Percentiles rank a stretch among this genome's conserved stretches.
Conservation (phyloP, 2,888 invertebrate genomes). For the Polia nebulosa region DNA sequence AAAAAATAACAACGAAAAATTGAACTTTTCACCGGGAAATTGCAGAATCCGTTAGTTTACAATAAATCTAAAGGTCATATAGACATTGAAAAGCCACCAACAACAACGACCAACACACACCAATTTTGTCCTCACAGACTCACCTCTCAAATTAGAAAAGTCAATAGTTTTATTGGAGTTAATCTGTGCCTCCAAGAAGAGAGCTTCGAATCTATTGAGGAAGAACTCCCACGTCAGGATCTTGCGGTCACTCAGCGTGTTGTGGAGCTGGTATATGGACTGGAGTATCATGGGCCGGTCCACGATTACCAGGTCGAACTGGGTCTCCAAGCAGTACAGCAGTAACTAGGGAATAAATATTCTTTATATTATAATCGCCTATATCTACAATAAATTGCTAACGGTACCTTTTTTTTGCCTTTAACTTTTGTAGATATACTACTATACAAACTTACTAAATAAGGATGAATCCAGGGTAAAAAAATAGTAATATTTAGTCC, state of each 20-base stretch:
- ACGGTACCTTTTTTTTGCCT: too few relatives aligned
- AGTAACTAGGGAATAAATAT: conserved; percentile 92
- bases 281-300: conserved; percentile 99
- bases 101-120: neutral
- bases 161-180: conserved; percentile 96
- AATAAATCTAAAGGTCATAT: too few relatives aligned
- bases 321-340: conserved; percentile 98
- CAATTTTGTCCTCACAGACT: conserved; percentile 8
- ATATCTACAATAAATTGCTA: too few relatives aligned
- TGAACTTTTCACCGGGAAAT: too few relatives aligned
- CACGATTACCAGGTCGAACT: conserved; percentile 99
- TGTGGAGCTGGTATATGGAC: conserved; percentile 98
- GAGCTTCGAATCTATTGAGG: conserved; percentile 97
- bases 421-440: too few relatives aligned
- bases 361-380: too few relatives aligned
- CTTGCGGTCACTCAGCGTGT: conserved; percentile 96
- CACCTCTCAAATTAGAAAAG: conserved; percentile 95
- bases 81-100: neutral
- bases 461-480: too few relatives aligned
- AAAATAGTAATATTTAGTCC: too few relatives aligned
- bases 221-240: conserved; percentile 99
- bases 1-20: conserved; percentile 8
- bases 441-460: too few relatives aligned
- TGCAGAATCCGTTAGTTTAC: too few relatives aligned
- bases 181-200: conserved; percentile 99